These are phyloP conservation scores for Clarias platycephalus DNA, from an alignment of 2,797 vertebrate species.

Conservation along the genomic window DNA sequence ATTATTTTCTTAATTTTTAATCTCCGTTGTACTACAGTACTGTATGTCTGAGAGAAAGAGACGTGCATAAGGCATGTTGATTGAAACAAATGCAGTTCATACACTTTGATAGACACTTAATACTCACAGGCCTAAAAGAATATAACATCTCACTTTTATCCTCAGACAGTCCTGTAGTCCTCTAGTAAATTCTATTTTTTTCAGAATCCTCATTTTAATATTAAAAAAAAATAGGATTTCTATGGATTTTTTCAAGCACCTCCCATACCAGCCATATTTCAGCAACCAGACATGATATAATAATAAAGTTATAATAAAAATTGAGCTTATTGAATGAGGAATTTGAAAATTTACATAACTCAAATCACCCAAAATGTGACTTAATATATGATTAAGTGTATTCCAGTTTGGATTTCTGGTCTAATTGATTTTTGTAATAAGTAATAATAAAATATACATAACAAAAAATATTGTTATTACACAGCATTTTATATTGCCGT, in stretches of 20 bases:
- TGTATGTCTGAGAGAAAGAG: background rate
- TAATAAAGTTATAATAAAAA: too few species aligned
- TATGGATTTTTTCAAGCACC: too few species aligned
- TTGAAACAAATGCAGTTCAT: background rate
- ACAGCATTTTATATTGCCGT: too few species aligned
- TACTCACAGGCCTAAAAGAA: background rate
- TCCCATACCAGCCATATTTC: too few species aligned
- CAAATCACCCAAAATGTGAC: too few species aligned
- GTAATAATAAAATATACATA: background rate
- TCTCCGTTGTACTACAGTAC: background rate
- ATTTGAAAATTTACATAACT: too few species aligned
- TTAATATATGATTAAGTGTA: background rate
- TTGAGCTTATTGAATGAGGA: too few species aligned
- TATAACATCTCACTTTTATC: background rate
- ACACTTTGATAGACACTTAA: background rate
- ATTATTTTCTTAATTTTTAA: background rate
- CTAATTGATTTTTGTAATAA: background rate
- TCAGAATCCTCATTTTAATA: too few species aligned
- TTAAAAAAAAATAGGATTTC: too few species aligned
- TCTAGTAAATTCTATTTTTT: slow-evolving; percentile 28
- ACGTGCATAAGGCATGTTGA: background rate
- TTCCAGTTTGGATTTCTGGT: background rate
- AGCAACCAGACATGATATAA: too few species aligned
- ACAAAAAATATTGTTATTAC: too few species aligned
- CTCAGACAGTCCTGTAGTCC: too few species aligned